These are phyloP conservation scores for Sebastolobus alascanus DNA, from an alignment of 2,797 vertebrate genomes.

Conservation along the genomic window DNA sequence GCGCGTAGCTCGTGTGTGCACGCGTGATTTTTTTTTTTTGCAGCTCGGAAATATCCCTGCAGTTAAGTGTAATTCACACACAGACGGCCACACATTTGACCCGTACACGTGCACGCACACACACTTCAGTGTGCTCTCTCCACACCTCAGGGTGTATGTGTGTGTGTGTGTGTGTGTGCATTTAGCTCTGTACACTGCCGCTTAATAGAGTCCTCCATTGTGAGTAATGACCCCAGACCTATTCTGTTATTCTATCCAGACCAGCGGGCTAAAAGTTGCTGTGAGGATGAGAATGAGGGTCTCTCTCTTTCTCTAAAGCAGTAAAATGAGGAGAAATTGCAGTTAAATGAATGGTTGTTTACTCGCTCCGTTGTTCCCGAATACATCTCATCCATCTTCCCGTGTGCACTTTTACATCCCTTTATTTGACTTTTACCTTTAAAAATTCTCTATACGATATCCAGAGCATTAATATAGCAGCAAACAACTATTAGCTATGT, in stretches of 20 bases:
- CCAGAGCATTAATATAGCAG: too few species aligned
- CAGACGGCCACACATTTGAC: conserved; percentile 70
- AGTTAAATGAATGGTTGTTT: conserved; percentile 59
- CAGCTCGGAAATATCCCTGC: conserved; percentile 72
- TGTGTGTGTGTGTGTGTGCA: conserved; percentile 36
- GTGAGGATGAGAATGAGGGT: conserved; percentile 62
- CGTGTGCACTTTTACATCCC: conserved; percentile 3
- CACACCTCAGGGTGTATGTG: conserved; percentile 59
- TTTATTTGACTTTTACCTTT: conserved; percentile 1
- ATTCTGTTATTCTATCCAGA: conserved; percentile 79
- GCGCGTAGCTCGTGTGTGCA: conserved; percentile 35
- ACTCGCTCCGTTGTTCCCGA: conserved; percentile 13
- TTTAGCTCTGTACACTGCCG: conserved; percentile 60
- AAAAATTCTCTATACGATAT: not conserved
- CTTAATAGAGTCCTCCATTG: conserved; percentile 80
- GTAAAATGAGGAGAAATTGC: conserved; percentile 51
- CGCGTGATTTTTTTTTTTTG: conserved; percentile 71
- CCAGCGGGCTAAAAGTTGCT: conserved; percentile 79
- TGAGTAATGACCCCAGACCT: conserved; percentile 82
- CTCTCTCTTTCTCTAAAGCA: conserved; percentile 43
- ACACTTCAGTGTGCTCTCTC: conserved; percentile 30
- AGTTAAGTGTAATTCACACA: conserved; percentile 83
- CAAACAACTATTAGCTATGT: too few species aligned
- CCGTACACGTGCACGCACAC: conserved; percentile 16
- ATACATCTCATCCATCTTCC: conserved; percentile 25